Percentiles rank a stretch among this genome's conserved stretches.
These are phyloP conservation scores for Cirrhinus mrigala DNA, from an alignment of 2,797 vertebrate species.

Conservation along the genomic window DNA sequence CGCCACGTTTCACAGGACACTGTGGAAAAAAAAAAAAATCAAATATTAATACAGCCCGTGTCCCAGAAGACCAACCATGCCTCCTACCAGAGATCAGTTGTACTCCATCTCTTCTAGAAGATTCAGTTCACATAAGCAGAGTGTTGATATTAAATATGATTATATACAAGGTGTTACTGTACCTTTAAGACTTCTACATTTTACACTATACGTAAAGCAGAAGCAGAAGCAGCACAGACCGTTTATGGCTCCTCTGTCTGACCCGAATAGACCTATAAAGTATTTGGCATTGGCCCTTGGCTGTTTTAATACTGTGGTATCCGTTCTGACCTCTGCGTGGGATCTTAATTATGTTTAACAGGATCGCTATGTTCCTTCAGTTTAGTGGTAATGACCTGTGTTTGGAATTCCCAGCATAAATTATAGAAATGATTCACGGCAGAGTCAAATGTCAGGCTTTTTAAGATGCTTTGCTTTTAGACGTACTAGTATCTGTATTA, in stretches of 20 bases:
- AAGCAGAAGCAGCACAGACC: background rate
- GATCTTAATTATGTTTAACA: slow-evolving; percentile 26
- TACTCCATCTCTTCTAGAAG: background rate
- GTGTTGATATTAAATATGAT: background rate
- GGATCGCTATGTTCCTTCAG: slow-evolving; percentile 5
- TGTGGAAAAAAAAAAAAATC: slow-evolving; percentile 45
- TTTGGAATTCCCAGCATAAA: background rate
- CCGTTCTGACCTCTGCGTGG: background rate
- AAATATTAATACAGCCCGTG: slow-evolving; percentile 54
- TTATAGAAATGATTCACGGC: background rate
- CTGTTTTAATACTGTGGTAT: background rate
- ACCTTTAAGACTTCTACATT: background rate
- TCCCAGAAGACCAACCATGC: slow-evolving; percentile 17
- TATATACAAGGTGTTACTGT: background rate
- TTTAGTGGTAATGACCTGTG: slow-evolving; percentile 6
- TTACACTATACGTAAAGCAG: background rate
- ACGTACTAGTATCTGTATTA: background rate
- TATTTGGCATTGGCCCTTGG: background rate
- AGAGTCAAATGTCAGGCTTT: background rate
- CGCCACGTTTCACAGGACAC: slow-evolving; percentile 37
- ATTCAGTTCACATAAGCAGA: background rate
- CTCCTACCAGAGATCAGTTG: background rate
- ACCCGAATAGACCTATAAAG: background rate
- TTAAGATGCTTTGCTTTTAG: background rate
- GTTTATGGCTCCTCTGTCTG: slow-evolving; percentile 3